phyloP scores from a whole-genome alignment of 2,797 vertebrate species.

The Acrocephalus scirpaceus region DNA sequence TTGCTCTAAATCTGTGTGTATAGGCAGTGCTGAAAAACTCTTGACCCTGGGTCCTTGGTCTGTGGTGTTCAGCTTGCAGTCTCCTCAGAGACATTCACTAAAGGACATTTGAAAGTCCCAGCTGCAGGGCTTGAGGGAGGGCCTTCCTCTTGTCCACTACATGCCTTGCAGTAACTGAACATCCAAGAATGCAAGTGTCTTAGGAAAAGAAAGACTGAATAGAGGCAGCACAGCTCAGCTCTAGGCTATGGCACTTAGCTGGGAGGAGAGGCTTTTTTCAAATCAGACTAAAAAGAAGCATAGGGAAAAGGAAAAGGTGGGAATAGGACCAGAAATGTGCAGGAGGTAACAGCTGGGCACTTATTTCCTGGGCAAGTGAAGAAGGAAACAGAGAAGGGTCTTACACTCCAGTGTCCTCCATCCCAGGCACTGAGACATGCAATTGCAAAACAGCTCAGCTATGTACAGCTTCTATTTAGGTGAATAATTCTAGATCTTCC shows the following conservation, averaged over 20 bases:
- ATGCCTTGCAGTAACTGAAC: not conserved
- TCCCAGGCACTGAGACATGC: not conserved
- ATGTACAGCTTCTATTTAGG: not conserved
- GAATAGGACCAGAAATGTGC: not conserved
- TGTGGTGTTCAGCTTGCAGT: not conserved
- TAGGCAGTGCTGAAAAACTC: not conserved
- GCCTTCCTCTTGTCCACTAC: fast-evolving
- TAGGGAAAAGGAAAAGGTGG: not conserved
- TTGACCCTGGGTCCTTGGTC: not conserved
- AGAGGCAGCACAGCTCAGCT: not conserved
- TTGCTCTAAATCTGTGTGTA: not conserved
- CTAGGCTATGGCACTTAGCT: not conserved
- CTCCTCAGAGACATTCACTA: not conserved
- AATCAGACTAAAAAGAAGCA: not conserved
- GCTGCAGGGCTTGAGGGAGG: fast-evolving
- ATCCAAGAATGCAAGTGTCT: not conserved
- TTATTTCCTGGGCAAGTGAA: not conserved
- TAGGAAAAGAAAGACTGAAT: not conserved
- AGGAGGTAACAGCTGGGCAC: not conserved
- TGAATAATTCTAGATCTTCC: not conserved
- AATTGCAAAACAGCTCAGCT: not conserved
- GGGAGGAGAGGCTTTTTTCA: not conserved
- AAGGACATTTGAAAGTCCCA: not conserved
- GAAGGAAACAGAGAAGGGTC: not conserved
- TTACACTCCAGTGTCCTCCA: not conserved